Evolutionary conservation across 2,113 vertebrate genomes (phyloP).

Genomic region (Dasyprocta punctata): DNA sequence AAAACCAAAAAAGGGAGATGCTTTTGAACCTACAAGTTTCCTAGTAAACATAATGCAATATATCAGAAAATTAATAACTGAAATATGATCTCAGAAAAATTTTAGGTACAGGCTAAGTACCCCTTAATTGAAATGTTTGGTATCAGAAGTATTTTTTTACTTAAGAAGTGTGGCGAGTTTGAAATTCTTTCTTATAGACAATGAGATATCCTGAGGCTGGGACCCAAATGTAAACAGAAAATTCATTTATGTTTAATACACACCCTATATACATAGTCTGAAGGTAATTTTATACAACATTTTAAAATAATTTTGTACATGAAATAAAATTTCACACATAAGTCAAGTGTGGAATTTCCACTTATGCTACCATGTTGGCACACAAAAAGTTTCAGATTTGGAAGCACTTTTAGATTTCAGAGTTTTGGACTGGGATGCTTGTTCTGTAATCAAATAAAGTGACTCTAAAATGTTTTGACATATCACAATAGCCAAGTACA

Average conservation of each 20-base stretch:
- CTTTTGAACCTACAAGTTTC: slow-evolving; percentile 16
- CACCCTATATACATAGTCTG: background rate
- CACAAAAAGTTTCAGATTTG: background rate
- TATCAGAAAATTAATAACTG: slow-evolving; percentile 27
- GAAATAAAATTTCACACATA: background rate
- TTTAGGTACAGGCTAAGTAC: background rate
- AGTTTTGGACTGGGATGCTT: background rate
- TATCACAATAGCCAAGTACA: background rate
- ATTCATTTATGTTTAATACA: background rate
- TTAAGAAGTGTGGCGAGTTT: background rate
- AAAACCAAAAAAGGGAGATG: background rate
- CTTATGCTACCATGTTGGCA: background rate
- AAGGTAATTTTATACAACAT: background rate
- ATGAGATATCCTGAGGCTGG: background rate
- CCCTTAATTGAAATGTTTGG: background rate
- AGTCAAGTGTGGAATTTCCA: background rate
- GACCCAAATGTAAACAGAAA: background rate
- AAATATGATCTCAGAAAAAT: background rate
- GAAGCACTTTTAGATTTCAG: background rate
- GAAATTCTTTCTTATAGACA: background rate
- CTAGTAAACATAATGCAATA: background rate
- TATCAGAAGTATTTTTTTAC: background rate
- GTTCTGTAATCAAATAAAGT: background rate
- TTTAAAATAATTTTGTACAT: background rate
- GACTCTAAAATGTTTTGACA: background rate